Percentiles rank a stretch among this genome's conserved stretches.
phyloP scores from a whole-genome alignment of 2,113 vertebrate species.

The Lontra canadensis region DNA sequence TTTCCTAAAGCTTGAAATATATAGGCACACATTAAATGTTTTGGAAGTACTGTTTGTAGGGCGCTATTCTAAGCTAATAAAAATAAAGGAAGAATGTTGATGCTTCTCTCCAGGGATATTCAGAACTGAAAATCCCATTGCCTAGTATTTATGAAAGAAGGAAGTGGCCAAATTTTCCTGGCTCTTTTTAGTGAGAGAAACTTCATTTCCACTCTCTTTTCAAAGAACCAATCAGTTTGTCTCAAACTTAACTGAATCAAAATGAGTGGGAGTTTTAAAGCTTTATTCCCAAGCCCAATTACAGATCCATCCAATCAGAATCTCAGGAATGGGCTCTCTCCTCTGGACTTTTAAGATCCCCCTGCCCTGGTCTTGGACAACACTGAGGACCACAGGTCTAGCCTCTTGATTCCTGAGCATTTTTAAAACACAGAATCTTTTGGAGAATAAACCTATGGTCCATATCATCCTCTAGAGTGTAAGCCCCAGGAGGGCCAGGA shows the following conservation, averaged over 20 bases:
- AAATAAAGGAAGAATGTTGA: neutral
- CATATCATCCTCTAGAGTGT: neutral
- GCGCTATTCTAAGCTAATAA: neutral
- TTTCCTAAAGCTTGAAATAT: slow-evolving; percentile 2
- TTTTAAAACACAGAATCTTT: neutral
- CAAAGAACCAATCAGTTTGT: neutral
- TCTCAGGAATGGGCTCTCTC: neutral
- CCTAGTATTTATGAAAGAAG: neutral
- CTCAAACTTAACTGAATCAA: neutral
- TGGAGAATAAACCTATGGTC: neutral
- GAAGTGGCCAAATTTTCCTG: neutral
- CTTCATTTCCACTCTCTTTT: neutral
- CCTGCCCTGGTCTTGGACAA: neutral
- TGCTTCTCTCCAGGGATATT: neutral
- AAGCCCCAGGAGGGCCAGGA: neutral
- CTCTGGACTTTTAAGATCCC: neutral
- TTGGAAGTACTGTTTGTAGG: neutral
- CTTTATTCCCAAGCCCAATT: neutral
- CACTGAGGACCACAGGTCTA: neutral
- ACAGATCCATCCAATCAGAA: neutral
- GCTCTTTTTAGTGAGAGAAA: neutral
- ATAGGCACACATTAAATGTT: neutral
- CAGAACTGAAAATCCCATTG: neutral
- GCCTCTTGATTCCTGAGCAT: neutral
- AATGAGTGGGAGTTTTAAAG: neutral